Conservation (phyloP, 2,797 vertebrate genomes). For the Neomorphus geoffroyi region DNA sequence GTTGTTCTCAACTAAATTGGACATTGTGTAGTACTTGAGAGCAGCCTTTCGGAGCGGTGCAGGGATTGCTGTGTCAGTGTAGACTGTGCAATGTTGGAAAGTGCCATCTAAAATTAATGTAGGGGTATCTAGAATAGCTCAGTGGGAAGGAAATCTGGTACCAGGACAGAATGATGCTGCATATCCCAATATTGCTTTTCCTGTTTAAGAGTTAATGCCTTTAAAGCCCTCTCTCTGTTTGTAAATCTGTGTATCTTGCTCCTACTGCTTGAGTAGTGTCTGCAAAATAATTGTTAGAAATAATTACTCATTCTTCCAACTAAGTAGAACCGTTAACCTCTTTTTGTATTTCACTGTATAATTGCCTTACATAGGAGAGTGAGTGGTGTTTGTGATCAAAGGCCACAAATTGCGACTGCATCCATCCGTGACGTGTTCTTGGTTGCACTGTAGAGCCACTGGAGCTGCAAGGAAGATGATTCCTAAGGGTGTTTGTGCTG, state of each 20-base stretch:
- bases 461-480: background rate
- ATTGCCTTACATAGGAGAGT: background rate
- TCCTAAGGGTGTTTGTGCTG: background rate
- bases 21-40: rapidly evolving
- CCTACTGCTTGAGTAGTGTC: background rate
- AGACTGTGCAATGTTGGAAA: background rate
- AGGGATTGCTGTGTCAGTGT: background rate
- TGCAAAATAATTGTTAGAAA: background rate
- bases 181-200: background rate
- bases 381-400: background rate
- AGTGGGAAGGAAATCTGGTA: background rate
- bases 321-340: background rate
- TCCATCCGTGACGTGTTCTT: background rate
- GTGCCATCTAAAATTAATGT: background rate
- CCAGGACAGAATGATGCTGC: background rate
- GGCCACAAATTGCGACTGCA: background rate
- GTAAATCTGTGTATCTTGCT: background rate
- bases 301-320: background rate
- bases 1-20: background rate
- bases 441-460: background rate
- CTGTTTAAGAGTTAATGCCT: background rate
- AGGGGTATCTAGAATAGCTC: background rate
- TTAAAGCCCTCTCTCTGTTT: background rate
- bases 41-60: rapidly evolving
- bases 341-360: background rate